Percentiles rank a stretch among this genome's conserved stretches.
Conservation (phyloP, 2,797 vertebrate species). For the Mus minutoides region DNA sequence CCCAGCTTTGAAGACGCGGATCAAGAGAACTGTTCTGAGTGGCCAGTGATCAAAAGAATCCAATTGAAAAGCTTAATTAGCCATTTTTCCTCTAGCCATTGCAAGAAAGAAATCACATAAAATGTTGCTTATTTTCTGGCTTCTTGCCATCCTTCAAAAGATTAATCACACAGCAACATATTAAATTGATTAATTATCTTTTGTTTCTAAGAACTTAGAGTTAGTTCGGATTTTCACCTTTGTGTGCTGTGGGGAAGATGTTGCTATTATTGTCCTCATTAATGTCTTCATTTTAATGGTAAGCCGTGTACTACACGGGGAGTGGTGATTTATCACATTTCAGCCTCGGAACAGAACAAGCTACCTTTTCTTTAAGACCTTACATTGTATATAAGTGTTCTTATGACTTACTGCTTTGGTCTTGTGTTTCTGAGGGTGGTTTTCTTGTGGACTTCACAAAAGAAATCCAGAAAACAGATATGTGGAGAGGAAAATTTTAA, state of each 20-base stretch:
- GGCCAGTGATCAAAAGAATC: constrained; percentile 84
- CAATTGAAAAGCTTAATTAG: constrained; percentile 81
- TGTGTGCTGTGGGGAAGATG: constrained; percentile 37
- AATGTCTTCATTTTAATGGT: constrained; percentile 62
- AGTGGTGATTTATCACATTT: constrained; percentile 51
- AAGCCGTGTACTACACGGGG: constrained; percentile 12
- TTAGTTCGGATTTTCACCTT: constrained; percentile 66
- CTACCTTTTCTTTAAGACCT: constrained; percentile 33
- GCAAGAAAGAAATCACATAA: constrained; percentile 59
- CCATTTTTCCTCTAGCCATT: constrained; percentile 69
- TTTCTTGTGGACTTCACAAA: constrained; percentile 31
- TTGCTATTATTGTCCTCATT: constrained; percentile 68
- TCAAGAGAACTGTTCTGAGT: constrained; percentile 81
- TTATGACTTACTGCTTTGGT: constrained; percentile 58
- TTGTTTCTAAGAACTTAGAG: constrained; percentile 75
- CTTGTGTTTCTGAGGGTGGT: constrained; percentile 55
- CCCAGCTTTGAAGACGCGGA: constrained; percentile 83
- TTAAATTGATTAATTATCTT: constrained; percentile 75
- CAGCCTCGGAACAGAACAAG: constrained; percentile 39
- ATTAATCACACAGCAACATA: constrained; percentile 72
- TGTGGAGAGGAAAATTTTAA: neutral
- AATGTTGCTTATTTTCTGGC: constrained; percentile 63
- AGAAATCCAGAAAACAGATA: constrained; percentile 33
- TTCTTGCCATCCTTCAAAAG: constrained; percentile 74
- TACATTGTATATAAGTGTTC: constrained; percentile 22